Base-by-base conservation (phyloP, 2,888 invertebrate genomes). In the Ornithoptera alexandrae region DNA sequence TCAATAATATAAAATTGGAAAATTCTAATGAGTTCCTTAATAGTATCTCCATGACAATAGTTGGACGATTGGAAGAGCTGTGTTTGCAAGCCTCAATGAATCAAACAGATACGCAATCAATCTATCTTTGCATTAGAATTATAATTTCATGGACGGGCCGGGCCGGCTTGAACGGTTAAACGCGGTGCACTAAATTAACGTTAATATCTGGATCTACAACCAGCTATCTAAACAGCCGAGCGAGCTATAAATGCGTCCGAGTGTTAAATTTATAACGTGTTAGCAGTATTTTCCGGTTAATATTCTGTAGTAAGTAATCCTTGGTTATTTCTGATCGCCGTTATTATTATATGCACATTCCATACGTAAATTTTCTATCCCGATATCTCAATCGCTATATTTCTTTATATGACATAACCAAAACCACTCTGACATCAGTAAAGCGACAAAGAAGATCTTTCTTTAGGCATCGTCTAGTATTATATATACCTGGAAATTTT, bases 311-410 rank as follows among this genome's bases (percentile, higher is more conserved):
- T 20, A 22, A 24, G 62, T 46, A 50, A 53, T 50, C 15, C 56
- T 24, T 7, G 22, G 57, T 22, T 66, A 17, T 3, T 3, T 4
- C 30, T 36, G 20, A 4, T 46, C 58, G 30, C 69, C 65, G 69
- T 65, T 69, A 69, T 36, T 63, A 69, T 36, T 63, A 39, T 68
- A 39, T 3, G 39, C 57, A 58, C 69, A 70, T 70, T 66, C 62
- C 62, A 46, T 36, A 30, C 30, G 36, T 30, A n/a, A 50, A 46
- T 57, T 30, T 24, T 8, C 30, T 66, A 62, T 66, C 46, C 46
- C 58, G 62, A 69, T 70, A 58, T 57, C 18, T 46, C 69, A 69
- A 73, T 71, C 63, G 65, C 69, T 72, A 73, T 71, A 69, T 57
- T 57, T 64, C 61, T 65, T 73, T 71, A 71, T 64, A 68, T 39